Percentiles rank a stretch among this genome's conserved stretches.
Evolutionary conservation across 2,113 vertebrate genomes (phyloP).

Genomic region (Tychaedon coryphoeus): DNA sequence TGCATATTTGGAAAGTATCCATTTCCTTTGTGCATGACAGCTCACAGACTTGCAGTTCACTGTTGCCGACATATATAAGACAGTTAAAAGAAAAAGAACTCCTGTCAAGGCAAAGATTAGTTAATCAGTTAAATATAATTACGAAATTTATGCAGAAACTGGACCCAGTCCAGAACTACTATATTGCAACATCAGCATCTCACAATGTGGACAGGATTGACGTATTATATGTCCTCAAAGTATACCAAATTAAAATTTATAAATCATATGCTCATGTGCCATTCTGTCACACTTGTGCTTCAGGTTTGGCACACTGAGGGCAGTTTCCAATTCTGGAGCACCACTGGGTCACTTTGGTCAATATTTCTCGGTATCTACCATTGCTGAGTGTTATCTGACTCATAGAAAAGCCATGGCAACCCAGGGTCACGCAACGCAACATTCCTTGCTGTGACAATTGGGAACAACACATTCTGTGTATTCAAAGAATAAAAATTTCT

Average conservation of each 20-base stretch:
- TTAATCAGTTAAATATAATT: background rate
- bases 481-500: background rate
- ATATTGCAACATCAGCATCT: background rate
- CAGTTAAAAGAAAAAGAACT: background rate
- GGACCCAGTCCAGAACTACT: background rate
- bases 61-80: background rate
- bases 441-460: background rate
- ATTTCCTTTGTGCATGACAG: background rate
- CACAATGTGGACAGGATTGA: background rate
- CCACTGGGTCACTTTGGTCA: background rate
- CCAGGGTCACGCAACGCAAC: background rate
- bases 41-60: background rate
- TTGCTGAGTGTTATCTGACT: background rate
- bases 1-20: background rate
- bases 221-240: background rate
- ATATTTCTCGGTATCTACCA: background rate
- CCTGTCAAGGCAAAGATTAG: background rate
- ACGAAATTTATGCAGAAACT: background rate
- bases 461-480: background rate
- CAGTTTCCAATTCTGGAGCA: background rate
- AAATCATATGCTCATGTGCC: background rate
- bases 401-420: accelerated
- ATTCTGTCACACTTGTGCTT: background rate
- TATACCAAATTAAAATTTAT: background rate
- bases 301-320: background rate